Conservation (phyloP, 2,888 invertebrate genomes). For the Sussaba pulchella region DNA sequence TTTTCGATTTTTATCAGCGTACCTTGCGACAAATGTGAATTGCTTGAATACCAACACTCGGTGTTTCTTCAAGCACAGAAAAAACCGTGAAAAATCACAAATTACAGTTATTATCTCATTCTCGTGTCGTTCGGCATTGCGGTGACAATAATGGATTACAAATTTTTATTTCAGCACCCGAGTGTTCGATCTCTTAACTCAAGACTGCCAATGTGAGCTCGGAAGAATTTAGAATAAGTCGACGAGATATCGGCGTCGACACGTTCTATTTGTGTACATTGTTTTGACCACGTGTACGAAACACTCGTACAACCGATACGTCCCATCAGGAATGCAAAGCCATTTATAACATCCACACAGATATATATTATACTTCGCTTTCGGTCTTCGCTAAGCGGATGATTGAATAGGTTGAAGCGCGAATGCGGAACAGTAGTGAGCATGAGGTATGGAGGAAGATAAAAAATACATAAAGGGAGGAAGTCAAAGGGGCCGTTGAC, state of each 20-base stretch:
- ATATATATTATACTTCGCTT: conserved; percentile 29
- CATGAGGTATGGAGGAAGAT: background rate
- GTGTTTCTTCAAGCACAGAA: too few species aligned
- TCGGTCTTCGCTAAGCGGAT: conserved; percentile 19
- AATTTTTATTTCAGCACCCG: background rate
- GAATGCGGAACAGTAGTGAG: conserved; percentile 21
- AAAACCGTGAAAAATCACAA: background rate
- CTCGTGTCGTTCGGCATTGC: background rate
- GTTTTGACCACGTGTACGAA: conserved; percentile 2
- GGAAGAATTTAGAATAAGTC: background rate
- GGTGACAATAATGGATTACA: background rate
- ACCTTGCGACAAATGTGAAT: too few species aligned
- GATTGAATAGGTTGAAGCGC: conserved; percentile 45
- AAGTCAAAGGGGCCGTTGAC: background rate
- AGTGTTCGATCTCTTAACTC: background rate
- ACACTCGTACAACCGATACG: background rate
- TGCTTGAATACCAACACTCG: too few species aligned
- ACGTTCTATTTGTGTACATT: conserved; percentile 2
- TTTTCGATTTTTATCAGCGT: too few species aligned
- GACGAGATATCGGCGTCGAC: background rate
- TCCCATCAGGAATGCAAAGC: conserved; percentile 26
- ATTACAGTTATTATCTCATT: background rate
- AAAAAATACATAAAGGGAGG: background rate
- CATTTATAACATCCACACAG: conserved; percentile 32
- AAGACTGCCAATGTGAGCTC: background rate